phyloP scores from a whole-genome alignment of 2,797 vertebrate genomes.

The Pygocentrus nattereri region DNA sequence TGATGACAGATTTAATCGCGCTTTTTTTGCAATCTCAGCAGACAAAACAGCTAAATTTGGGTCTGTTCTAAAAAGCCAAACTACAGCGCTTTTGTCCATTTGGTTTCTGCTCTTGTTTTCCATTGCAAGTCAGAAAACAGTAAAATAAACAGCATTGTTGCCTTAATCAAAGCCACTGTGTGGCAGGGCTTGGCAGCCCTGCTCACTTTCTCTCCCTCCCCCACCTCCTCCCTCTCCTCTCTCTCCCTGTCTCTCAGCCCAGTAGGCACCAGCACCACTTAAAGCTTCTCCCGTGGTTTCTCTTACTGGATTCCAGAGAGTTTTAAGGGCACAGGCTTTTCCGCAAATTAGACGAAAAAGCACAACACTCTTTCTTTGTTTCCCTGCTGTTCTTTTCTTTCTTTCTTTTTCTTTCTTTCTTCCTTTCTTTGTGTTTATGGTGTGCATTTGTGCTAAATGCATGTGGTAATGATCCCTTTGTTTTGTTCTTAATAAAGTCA shows the following conservation, averaged over 20 bases:
- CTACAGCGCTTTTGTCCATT: conserved; percentile 22
- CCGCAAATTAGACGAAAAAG: conserved; percentile 62
- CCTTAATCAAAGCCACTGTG: conserved; percentile 74
- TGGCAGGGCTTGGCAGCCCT: conserved; percentile 15
- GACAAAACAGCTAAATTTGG: conserved; percentile 1
- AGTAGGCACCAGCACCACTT: conserved; percentile 69
- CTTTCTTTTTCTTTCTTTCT: conserved; percentile 14
- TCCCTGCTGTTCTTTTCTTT: conserved; percentile 49
- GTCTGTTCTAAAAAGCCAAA: neutral
- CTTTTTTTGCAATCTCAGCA: neutral
- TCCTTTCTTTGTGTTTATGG: conserved; percentile 27
- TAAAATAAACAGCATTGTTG: conserved; percentile 76
- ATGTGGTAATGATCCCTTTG: conserved; percentile 33
- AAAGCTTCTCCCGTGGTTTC: conserved; percentile 64
- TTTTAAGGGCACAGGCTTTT: conserved; percentile 64
- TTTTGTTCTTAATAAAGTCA: conserved; percentile 40
- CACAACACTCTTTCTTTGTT: conserved; percentile 41
- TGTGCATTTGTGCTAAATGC: conserved; percentile 24
- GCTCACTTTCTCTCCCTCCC: conserved; percentile 10
- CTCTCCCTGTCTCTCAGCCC: conserved; percentile 55
- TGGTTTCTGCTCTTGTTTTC: conserved; percentile 30
- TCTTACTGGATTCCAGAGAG: conserved; percentile 65
- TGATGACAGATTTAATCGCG: neutral
- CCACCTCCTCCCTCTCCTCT: conserved; percentile 21
- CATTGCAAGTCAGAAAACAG: conserved; percentile 50